Evolutionary conservation across 2,797 vertebrate genomes (phyloP).

Genomic region (Meda fulgida): DNA sequence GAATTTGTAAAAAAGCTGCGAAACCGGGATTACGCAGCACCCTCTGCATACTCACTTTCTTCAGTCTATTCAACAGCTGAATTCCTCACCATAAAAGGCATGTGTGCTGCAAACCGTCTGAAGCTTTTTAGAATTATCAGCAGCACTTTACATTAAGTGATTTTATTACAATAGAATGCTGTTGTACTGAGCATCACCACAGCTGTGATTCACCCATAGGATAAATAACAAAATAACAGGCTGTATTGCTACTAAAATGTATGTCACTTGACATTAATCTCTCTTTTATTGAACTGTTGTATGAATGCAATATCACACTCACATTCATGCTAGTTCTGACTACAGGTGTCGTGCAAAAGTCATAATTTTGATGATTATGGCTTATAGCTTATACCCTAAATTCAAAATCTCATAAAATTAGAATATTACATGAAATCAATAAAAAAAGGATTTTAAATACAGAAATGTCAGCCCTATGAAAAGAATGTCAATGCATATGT

Average conservation of each 20-base stretch:
- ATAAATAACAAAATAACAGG: neutral
- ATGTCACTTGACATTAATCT: neutral
- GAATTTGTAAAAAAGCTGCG: neutral
- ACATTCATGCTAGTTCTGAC: neutral
- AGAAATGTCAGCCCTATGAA: too few species aligned
- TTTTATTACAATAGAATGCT: conserved; percentile 3
- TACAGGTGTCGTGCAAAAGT: too few species aligned
- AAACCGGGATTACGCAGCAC: conserved; percentile 23
- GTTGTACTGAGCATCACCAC: neutral
- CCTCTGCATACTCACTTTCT: conserved; percentile 21
- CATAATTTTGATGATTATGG: too few species aligned
- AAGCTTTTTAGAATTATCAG: conserved; percentile 10
- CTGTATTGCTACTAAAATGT: neutral
- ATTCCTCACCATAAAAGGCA: conserved; percentile 36
- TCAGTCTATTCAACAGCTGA: conserved; percentile 15
- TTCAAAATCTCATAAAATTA: too few species aligned
- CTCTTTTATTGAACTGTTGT: neutral
- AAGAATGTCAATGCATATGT: too few species aligned
- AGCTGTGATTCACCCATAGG: conserved; percentile 8
- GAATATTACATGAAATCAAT: too few species aligned
- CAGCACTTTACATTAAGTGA: conserved; percentile 8
- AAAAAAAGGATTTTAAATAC: too few species aligned
- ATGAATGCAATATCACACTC: neutral
- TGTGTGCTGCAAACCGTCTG: neutral
- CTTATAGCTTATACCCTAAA: too few species aligned